These are phyloP conservation scores for Mormyrops attenuatus DNA, from an alignment of 2,797 vertebrate species.

Conservation along the genomic window DNA sequence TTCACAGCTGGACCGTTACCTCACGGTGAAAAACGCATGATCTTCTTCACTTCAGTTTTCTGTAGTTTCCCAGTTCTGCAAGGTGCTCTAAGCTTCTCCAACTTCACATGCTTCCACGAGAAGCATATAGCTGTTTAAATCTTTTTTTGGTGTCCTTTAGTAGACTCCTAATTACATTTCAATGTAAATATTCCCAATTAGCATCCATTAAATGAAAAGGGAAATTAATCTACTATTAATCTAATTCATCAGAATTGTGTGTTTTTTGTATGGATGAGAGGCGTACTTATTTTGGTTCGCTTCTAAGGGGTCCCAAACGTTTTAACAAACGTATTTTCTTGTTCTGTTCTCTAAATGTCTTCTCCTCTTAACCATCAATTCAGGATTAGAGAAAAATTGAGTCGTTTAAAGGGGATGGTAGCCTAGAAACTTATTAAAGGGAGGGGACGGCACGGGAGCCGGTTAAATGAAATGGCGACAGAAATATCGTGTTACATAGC, in stretches of 20 bases:
- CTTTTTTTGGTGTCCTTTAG: not conserved
- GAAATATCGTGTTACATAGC: constrained; percentile 15
- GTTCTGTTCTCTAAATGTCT: not conserved
- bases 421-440: constrained; percentile 46
- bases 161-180: constrained; percentile 4
- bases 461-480: constrained; percentile 16
- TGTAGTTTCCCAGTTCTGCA: not conserved
- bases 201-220: not conserved
- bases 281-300: not conserved
- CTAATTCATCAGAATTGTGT: not conserved
- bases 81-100: not conserved
- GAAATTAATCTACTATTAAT: not conserved
- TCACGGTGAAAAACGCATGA: constrained; percentile 19
- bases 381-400: constrained; percentile 59
- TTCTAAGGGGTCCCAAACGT: not conserved
- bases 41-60: not conserved
- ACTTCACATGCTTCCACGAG: not conserved
- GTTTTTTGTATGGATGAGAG: not conserved
- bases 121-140: not conserved
- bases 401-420: constrained; percentile 65
- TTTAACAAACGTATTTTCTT: not conserved
- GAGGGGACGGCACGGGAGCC: constrained; percentile 35
- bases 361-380: constrained; percentile 41
- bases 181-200: not conserved
- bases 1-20: not conserved